Conservation (phyloP, 2,888 invertebrate genomes). For the Megaustenia siamemsis region DNA sequence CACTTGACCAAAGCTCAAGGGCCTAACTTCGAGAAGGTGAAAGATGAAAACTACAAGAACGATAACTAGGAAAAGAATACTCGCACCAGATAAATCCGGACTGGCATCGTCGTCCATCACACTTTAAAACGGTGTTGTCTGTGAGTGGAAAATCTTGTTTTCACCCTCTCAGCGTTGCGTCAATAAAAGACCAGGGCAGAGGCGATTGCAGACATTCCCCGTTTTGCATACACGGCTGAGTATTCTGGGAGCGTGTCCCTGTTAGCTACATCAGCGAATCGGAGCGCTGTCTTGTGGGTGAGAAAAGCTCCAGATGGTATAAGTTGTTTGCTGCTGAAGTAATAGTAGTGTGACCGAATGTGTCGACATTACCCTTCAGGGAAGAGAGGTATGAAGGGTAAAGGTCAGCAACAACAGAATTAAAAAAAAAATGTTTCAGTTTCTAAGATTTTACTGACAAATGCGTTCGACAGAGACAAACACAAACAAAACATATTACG, state of each 20-base stretch:
- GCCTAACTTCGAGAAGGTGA: background rate
- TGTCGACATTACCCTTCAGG: too few species aligned
- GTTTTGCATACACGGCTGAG: slow-evolving; percentile 37
- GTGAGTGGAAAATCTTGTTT: slow-evolving; percentile 42
- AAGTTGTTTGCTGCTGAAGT: background rate
- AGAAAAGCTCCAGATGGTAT: background rate
- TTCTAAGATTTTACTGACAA: too few species aligned
- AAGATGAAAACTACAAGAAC: background rate
- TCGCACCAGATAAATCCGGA: background rate
- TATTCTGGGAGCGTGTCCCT: slow-evolving; percentile 22
- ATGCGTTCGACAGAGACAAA: too few species aligned
- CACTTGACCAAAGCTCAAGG: background rate
- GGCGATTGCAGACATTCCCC: slow-evolving; percentile 3
- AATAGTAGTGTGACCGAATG: background rate
- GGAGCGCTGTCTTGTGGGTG: background rate
- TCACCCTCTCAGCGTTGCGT: slow-evolving; percentile 12
- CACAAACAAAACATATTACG: too few species aligned
- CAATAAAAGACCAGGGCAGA: slow-evolving; percentile 24
- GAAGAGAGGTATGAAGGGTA: too few species aligned
- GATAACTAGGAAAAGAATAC: background rate
- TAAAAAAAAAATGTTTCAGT: too few species aligned
- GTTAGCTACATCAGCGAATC: background rate
- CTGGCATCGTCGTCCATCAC: slow-evolving; percentile 22
- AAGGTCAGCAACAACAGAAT: too few species aligned
- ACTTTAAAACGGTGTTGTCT: slow-evolving; percentile 7